phyloP scores from a whole-genome alignment of 2,113 vertebrate species.

The Marmota flaviventris region DNA sequence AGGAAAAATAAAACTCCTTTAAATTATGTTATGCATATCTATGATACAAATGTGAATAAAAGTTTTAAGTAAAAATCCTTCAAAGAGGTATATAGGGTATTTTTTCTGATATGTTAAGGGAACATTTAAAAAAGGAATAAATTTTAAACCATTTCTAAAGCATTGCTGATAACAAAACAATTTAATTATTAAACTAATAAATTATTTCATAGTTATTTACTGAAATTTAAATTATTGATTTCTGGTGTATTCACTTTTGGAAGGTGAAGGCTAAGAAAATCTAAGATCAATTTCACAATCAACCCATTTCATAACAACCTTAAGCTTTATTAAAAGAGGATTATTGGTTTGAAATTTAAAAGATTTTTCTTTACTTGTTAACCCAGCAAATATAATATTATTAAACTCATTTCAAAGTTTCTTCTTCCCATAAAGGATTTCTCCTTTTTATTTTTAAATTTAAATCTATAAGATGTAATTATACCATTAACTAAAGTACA shows the following conservation, averaged over 20 bases:
- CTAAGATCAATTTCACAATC: conserved; percentile 49
- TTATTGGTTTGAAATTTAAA: not conserved
- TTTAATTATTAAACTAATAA: not conserved
- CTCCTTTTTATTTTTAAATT: conserved; percentile 9
- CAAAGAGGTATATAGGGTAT: not conserved
- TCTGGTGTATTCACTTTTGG: conserved; percentile 1
- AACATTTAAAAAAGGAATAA: conserved; percentile 36
- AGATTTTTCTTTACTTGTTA: not conserved
- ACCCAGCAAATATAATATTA: not conserved
- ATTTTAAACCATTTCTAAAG: conserved; percentile 52
- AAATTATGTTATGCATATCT: conserved; percentile 53
- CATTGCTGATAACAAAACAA: not conserved
- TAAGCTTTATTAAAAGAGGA: conserved; percentile 31
- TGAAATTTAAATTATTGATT: conserved; percentile 43
- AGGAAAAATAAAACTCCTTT: conserved; percentile 31
- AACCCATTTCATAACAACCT: conserved; percentile 41
- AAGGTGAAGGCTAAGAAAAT: not conserved
- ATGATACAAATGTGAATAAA: conserved; percentile 20
- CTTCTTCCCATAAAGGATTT: not conserved
- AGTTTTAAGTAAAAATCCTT: not conserved
- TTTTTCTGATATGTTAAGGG: not conserved
- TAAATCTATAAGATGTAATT: conserved; percentile 55
- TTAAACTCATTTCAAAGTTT: conserved; percentile 52
- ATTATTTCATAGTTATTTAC: not conserved
- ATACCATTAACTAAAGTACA: conserved; percentile 13